These are phyloP conservation scores for Cylas formicarius DNA, from an alignment of 1,140 invertebrate species.

Conservation along the genomic window DNA sequence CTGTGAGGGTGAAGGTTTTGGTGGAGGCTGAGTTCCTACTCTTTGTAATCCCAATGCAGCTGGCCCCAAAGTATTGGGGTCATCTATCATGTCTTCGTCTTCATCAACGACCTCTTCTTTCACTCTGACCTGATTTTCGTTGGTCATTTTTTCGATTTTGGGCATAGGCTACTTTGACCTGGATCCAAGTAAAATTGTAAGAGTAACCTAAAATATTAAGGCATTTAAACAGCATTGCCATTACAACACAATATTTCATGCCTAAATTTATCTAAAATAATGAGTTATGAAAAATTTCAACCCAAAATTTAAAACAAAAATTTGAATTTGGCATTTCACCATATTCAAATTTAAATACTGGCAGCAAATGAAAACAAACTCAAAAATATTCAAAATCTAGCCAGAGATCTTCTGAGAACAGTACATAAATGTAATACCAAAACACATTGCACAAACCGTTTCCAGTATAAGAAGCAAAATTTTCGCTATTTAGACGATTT, in stretches of 20 bases:
- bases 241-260: too few relatives aligned
- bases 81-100: conserved; percentile 56
- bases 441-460: conserved; percentile 10
- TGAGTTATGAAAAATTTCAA: conserved; percentile 25
- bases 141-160: conserved; percentile 38
- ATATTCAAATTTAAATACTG: conserved; percentile 41
- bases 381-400: neutral
- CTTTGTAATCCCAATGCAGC: conserved; percentile 69
- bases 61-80: conserved; percentile 61
- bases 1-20: conserved; percentile 59
- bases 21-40: conserved; percentile 65
- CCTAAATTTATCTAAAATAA: conserved; percentile 7
- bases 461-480: conserved; percentile 14
- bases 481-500: conserved; percentile 25
- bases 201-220: too few relatives aligned
- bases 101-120: conserved; percentile 58
- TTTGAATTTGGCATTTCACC: conserved; percentile 37
- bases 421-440: conserved; percentile 7
- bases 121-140: conserved; percentile 40
- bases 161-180: conserved; percentile 6
- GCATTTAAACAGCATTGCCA: too few relatives aligned
- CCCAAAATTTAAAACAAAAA: conserved; percentile 30
- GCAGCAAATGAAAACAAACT: conserved; percentile 22
- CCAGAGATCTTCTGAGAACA: too few relatives aligned
- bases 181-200: conserved; percentile 18